phyloP scores from a whole-genome alignment of 2,888 invertebrate genomes.

The Ormyrus labotus region DNA sequence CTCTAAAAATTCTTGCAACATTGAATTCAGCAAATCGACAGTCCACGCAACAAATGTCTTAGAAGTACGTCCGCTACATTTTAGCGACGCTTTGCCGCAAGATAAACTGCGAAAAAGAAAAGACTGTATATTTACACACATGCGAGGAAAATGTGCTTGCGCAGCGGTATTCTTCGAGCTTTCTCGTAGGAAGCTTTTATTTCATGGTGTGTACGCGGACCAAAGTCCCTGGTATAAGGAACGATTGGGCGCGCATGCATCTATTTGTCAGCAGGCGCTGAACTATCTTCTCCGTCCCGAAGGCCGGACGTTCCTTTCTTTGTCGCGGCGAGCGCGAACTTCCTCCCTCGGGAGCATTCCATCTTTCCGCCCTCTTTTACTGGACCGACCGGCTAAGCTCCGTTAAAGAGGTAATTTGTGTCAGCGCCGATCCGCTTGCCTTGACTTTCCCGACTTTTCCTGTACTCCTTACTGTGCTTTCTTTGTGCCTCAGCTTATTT shows the following conservation, averaged over 20 bases:
- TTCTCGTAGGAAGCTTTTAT: conserved; percentile 66
- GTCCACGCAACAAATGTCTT: too few species aligned
- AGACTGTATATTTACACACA: too few species aligned
- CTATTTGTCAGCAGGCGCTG: conserved; percentile 69
- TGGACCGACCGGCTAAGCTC: conserved; percentile 51
- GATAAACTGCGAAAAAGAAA: too few species aligned
- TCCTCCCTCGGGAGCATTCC: conserved; percentile 69
- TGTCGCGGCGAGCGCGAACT: conserved; percentile 52
- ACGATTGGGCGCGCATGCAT: conserved; percentile 63
- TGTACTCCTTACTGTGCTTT: conserved; percentile 9
- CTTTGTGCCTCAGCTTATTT: not conserved
- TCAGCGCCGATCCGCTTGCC: conserved; percentile 62
- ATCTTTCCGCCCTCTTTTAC: conserved; percentile 66
- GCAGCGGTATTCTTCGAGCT: conserved; percentile 62
- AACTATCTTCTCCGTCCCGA: conserved; percentile 58
- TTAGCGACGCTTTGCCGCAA: too few species aligned
- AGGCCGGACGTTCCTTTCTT: conserved; percentile 65
- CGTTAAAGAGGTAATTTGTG: conserved; percentile 74
- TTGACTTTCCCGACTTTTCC: conserved; percentile 6
- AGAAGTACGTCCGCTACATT: too few species aligned
- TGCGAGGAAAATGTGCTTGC: conserved; percentile 62
- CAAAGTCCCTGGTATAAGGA: not conserved
- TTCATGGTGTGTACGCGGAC: conserved; percentile 43
- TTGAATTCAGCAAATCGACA: too few species aligned
- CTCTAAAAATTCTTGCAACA: too few species aligned